Base-by-base conservation (phyloP, 2,113 vertebrate species). In the Ageneiosus marmoratus region DNA sequence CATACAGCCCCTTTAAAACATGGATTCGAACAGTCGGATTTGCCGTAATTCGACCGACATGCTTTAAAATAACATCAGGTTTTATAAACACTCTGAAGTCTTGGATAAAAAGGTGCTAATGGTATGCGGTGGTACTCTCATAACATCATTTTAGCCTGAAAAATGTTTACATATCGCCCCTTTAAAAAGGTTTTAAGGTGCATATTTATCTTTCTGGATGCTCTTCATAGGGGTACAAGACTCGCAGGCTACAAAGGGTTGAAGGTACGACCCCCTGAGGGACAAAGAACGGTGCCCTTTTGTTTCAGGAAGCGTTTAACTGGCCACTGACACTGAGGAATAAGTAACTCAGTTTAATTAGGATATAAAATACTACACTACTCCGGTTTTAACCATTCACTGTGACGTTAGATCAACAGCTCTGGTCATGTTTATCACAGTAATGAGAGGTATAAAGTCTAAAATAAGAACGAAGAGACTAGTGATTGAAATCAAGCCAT, bases 381-480 rank as follows among this genome's bases (percentile, higher is more conserved):
- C 18, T 16, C 44, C 46, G 46, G 18, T 50, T 34, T 20, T 73
- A 9, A 27, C 12, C 5, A 41, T 50, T 81, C 44, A 77, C 34
- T 67, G 37, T 77, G 73, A 60, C 29, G 73, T 13, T 13, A 34
- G 0, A 67, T 29, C 27, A 75, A 65, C 51, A 53, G 51, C 69
- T n/a, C 9, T 27, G n/a, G 67, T 77, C 50, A 58, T 22, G 72
- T 85, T 82, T 60, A 50, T 69, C 37, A 78, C 11, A 41, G 3
- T 34, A 2, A 12, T 67, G 3, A 37, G 18, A 67, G 18, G 18
- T 9, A 5, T 22, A 37, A 41, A 1, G 32, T 41, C 18, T 5
- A 24, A 78, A 58, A 9, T 15, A 83, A 20, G 1, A 20, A 18
- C 11, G 27, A 74, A 65, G 1, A 34, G 9, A 37, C 10, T 32